A percentile compares a stretch with the other conserved stretches of the same genome.
These are phyloP conservation scores for Ctenoplectra terminalis DNA, from an alignment of 1,140 invertebrate genomes.

Conservation along the genomic window DNA sequence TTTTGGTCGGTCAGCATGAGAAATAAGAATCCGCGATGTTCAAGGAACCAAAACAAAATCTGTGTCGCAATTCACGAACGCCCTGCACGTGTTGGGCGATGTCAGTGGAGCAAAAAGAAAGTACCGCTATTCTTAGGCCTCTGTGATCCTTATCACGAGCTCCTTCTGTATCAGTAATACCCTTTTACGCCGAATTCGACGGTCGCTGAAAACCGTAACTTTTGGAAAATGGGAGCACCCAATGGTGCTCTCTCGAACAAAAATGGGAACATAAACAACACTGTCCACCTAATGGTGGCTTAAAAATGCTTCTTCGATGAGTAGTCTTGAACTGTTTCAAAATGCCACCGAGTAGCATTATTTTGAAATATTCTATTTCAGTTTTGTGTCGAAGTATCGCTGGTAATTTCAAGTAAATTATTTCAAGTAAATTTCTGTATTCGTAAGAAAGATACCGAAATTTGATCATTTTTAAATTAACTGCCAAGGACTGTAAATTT, in stretches of 20 bases:
- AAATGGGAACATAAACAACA: conserved; percentile 13
- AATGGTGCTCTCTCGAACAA: not conserved
- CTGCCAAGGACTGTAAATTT: too few species aligned
- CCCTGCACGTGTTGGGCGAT: not conserved
- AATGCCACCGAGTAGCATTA: not conserved
- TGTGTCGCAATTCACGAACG: conserved; percentile 32
- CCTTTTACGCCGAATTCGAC: conserved; percentile 48
- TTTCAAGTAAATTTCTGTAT: too few species aligned
- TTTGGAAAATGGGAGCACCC: conserved; percentile 49
- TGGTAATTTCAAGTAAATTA: too few species aligned
- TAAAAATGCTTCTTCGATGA: not conserved
- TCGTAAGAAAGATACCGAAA: too few species aligned
- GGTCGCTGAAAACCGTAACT: conserved; percentile 45
- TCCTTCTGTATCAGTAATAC: conserved; percentile 66
- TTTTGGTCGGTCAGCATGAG: not conserved
- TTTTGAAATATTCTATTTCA: not conserved
- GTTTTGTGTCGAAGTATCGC: not conserved
- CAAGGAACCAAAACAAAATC: conserved; percentile 57
- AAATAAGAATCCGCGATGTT: too few species aligned
- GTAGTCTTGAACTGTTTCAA: not conserved
- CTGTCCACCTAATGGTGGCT: not conserved
- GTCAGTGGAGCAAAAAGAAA: conserved; percentile 66
- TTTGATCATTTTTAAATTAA: too few species aligned
- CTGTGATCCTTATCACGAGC: conserved; percentile 55
- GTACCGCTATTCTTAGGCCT: conserved; percentile 69